Conservation (phyloP, 1,140 invertebrate species). For the Trinorchestia longiramus region DNA sequence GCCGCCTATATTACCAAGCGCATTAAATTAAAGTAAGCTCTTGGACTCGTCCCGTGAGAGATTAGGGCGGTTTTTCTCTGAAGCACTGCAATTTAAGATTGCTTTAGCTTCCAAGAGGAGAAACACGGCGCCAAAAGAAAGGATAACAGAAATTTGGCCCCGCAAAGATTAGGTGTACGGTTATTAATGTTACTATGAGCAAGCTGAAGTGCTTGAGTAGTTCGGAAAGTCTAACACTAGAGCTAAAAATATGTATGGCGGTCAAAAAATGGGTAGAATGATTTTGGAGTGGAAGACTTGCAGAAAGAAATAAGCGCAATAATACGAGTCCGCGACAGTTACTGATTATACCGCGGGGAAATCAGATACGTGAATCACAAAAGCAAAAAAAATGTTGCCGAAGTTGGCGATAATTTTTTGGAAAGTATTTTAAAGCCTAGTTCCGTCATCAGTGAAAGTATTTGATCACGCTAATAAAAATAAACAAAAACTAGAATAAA, state of each 20-base stretch:
- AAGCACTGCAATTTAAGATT: conserved; percentile 44
- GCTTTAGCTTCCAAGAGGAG: not conserved
- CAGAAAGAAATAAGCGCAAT: too few relatives aligned
- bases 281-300: too few relatives aligned
- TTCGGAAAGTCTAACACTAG: not conserved
- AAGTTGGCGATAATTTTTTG: not conserved
- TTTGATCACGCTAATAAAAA: not conserved
- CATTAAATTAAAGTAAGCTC: conserved; percentile 49
- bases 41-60: conserved; percentile 28
- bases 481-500: too few relatives aligned
- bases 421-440: not conserved
- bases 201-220: not conserved
- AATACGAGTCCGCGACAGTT: too few relatives aligned
- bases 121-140: not conserved
- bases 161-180: not conserved
- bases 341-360: too few relatives aligned
- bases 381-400: not conserved
- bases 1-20: not conserved
- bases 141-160: not conserved
- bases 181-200: not conserved
- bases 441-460: not conserved
- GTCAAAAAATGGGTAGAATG: too few relatives aligned
- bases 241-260: too few relatives aligned
- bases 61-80: conserved; percentile 42
- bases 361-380: not conserved